Percentiles rank a stretch among this genome's conserved stretches.
Evolutionary conservation across 2,113 vertebrate genomes (phyloP).

Genomic region (Gulo gulo): DNA sequence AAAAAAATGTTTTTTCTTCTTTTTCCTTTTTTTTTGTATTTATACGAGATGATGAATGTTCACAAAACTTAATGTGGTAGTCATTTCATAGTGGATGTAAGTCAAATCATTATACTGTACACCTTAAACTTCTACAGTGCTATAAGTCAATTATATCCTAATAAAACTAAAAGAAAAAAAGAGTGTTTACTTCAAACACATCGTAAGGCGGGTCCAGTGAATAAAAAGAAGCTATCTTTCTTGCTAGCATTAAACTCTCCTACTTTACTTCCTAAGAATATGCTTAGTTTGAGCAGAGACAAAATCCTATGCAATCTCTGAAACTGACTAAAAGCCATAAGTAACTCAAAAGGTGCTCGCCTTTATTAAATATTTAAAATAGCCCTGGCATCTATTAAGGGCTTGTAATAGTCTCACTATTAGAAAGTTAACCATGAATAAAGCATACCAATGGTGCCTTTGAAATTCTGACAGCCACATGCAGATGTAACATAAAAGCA

Average conservation of each 20-base stretch:
- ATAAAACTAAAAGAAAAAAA: neutral
- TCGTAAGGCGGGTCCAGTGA: neutral
- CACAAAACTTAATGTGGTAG: neutral
- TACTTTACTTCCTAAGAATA: conserved; percentile 4
- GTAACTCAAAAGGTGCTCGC: neutral
- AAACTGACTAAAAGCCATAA: neutral
- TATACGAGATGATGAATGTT: neutral
- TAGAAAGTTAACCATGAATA: neutral
- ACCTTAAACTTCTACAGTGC: neutral
- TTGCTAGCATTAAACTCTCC: conserved; percentile 23
- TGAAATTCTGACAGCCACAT: neutral
- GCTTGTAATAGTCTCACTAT: neutral
- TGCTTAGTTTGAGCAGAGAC: neutral
- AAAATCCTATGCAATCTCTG: neutral
- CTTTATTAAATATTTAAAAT: neutral
- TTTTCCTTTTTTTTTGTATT: neutral
- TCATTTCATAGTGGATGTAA: neutral
- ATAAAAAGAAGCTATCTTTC: neutral
- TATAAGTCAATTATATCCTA: neutral
- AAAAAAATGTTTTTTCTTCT: neutral
- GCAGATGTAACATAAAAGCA: neutral
- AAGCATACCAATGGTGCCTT: neutral
- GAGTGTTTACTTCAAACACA: neutral
- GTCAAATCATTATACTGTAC: neutral
- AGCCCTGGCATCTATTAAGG: neutral